phyloP scores from a whole-genome alignment of 2,797 vertebrate species.

The Tauraco hartlaubi region DNA sequence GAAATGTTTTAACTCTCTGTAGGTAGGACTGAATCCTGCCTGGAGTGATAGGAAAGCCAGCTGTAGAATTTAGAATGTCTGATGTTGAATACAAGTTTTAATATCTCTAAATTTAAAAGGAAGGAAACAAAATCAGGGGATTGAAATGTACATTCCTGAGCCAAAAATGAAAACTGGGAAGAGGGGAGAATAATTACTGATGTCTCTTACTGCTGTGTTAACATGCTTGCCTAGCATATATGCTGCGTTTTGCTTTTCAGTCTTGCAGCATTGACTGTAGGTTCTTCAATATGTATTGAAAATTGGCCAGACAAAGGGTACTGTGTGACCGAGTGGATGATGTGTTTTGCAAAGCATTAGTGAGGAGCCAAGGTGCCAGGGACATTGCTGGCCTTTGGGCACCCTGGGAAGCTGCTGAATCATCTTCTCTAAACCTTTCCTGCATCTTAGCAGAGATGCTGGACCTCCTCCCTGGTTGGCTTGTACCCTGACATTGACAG shows the following conservation, averaged over 20 bases:
- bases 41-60: not conserved
- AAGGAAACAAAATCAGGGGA: not conserved
- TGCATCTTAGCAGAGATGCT: not conserved
- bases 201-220: not conserved
- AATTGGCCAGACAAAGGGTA: not conserved
- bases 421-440: not conserved
- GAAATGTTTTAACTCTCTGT: constrained; percentile 32
- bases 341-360: not conserved
- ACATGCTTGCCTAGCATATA: not conserved
- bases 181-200: not conserved
- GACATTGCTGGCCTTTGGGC: not conserved
- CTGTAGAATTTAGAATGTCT: not conserved
- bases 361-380: not conserved
- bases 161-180: not conserved
- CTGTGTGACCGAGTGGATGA: not conserved
- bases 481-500: not conserved
- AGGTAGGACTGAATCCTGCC: constrained; percentile 2
- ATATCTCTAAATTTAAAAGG: not conserved
- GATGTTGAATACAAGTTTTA: not conserved
- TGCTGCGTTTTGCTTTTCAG: not conserved
- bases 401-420: constrained; percentile 20
- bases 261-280: not conserved
- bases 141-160: not conserved
- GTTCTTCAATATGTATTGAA: not conserved
- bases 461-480: not conserved